A percentile compares a stretch with the other conserved stretches of the same genome.
phyloP scores from a whole-genome alignment of 2,888 invertebrate genomes.

The Lycophotia porphyrea region DNA sequence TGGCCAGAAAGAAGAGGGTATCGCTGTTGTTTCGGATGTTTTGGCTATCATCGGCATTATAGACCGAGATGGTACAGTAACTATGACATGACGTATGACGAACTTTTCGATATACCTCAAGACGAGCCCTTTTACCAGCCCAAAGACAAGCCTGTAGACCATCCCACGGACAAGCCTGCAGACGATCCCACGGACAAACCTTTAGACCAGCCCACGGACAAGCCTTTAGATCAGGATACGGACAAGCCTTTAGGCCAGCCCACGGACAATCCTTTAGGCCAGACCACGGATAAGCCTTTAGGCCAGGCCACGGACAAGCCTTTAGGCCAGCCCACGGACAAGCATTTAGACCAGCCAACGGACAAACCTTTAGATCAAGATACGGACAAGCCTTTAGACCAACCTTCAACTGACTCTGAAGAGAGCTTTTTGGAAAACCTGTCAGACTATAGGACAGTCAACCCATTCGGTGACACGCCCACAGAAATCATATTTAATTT shows the following conservation, averaged over 20 bases:
- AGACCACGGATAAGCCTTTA: neutral
- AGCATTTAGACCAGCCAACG: neutral
- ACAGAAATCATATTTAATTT: neutral
- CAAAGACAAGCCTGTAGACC: neutral
- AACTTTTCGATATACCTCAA: neutral
- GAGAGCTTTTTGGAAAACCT: neutral
- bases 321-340: neutral
- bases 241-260: neutral
- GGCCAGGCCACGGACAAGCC: neutral
- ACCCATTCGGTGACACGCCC: neutral
- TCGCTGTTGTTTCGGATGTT: too few relatives aligned
- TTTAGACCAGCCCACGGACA: neutral
- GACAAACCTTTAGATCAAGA: neutral
- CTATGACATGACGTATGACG: neutral
- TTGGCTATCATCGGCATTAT: neutral
- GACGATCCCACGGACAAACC: neutral
- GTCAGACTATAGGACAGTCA: conserved; percentile 10
- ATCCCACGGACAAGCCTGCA: neutral
- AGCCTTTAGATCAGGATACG: neutral
- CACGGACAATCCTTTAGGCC: neutral
- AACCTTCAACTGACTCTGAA: neutral
- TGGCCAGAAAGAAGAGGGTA: too few relatives aligned
- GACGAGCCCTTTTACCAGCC: neutral
- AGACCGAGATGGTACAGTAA: neutral
- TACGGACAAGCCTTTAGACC: neutral